These are phyloP conservation scores for Oppia nitens DNA, from an alignment of 1,140 invertebrate species.

Conservation along the genomic window DNA sequence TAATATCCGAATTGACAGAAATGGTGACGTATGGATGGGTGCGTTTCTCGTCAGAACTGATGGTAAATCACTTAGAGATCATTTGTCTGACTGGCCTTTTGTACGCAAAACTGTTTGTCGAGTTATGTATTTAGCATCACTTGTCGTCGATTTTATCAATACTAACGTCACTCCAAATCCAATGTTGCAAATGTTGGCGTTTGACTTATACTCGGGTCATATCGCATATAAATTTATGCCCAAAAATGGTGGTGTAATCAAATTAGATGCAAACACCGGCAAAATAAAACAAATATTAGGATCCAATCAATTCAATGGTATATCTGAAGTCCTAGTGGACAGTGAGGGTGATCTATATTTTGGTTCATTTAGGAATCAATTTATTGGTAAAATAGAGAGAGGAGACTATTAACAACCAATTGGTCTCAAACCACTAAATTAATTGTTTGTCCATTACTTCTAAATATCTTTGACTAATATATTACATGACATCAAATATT, in stretches of 20 bases:
- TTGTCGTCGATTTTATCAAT: conserved; percentile 7
- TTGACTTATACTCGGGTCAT: conserved; percentile 20
- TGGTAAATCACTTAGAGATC: conserved; percentile 25
- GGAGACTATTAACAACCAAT: not conserved
- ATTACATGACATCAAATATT: too few relatives aligned
- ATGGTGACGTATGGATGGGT: conserved; percentile 46
- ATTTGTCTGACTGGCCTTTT: conserved; percentile 25
- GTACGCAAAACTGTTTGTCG: conserved; percentile 26
- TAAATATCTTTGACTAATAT: too few relatives aligned
- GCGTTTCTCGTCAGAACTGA: conserved; percentile 32
- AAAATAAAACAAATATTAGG: conserved; percentile 36
- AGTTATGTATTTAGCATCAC: conserved; percentile 18
- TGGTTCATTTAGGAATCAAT: conserved; percentile 44
- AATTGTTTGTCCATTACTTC: too few relatives aligned
- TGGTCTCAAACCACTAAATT: too few relatives aligned
- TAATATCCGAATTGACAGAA: conserved; percentile 47
- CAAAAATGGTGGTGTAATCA: conserved; percentile 33
- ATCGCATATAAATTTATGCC: conserved; percentile 23
- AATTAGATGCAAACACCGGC: conserved; percentile 42
- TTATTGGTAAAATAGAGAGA: conserved; percentile 16
- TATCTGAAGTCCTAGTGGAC: conserved; percentile 28
- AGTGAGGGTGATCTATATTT: conserved; percentile 36
- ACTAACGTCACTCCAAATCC: not conserved
- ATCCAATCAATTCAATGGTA: conserved; percentile 24
- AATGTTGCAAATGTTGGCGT: not conserved